phyloP scores from a whole-genome alignment of 2,113 vertebrate genomes.

The Datnioides undecimradiatus region DNA sequence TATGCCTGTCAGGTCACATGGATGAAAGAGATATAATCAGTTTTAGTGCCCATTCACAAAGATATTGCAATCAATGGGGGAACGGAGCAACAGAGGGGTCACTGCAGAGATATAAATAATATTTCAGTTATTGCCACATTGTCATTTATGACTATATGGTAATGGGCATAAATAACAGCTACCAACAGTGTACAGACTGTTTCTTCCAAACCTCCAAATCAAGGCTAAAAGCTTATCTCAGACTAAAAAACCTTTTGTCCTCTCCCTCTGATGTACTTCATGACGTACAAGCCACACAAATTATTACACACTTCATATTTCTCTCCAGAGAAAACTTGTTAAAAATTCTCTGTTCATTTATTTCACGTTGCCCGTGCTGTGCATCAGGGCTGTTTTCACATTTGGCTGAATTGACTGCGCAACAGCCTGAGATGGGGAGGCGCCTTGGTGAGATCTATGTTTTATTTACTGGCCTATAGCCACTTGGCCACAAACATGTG shows the following conservation, averaged over 20 bases:
- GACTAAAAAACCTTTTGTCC: not conserved
- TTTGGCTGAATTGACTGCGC: slow-evolving; percentile 6
- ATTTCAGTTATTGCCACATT: too few relatives aligned
- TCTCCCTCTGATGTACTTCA: not conserved
- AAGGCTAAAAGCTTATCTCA: not conserved
- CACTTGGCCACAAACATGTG: slow-evolving; percentile 57
- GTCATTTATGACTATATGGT: too few relatives aligned
- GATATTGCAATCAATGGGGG: too few relatives aligned
- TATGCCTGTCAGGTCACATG: too few relatives aligned
- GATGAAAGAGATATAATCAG: too few relatives aligned
- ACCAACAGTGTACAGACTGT: too few relatives aligned
- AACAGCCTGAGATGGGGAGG: slow-evolving; percentile 24
- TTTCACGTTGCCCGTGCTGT: not conserved
- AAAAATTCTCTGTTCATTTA: not conserved
- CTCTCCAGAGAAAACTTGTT: not conserved
- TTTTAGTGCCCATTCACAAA: too few relatives aligned
- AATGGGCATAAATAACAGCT: not conserved
- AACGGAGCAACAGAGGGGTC: too few relatives aligned
- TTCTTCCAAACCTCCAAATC: not conserved
- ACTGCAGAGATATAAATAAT: too few relatives aligned
- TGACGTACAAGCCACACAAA: not conserved
- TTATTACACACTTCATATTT: not conserved
- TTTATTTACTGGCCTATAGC: slow-evolving; percentile 60
- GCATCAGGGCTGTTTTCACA: slow-evolving; percentile 23
- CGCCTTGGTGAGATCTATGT: slow-evolving; percentile 32